A percentile compares a stretch with the other conserved stretches of the same genome.
Evolutionary conservation across 2,888 invertebrate species (phyloP).

Genomic region (Nineta flava): DNA sequence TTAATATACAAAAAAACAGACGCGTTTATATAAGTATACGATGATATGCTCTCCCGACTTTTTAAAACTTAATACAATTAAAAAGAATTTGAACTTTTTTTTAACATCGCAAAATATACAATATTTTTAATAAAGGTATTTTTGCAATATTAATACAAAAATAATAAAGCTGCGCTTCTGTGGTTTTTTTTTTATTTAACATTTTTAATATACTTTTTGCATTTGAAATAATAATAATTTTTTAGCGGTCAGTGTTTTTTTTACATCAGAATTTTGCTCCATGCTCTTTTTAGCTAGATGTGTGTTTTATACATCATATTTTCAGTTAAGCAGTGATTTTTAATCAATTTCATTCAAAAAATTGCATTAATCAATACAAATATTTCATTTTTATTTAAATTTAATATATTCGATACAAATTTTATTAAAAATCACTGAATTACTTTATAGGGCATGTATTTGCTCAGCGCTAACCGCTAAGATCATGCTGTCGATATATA

Average conservation of each 20-base stretch:
- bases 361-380: not conserved
- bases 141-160: not conserved
- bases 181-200: not conserved
- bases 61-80: no score
- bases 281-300: not conserved
- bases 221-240: not conserved
- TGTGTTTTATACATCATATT: not conserved
- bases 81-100: not conserved
- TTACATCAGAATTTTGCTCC: not conserved
- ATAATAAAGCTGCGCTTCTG: not conserved
- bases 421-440: not conserved
- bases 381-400: no score
- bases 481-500: slow-evolving; percentile 1
- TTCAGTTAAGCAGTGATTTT: not conserved
- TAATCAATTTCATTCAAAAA: not conserved
- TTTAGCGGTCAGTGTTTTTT: not conserved
- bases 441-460: not conserved
- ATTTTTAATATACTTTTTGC: not conserved
- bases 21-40: no score
- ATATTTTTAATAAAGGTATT: not conserved
- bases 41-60: not conserved
- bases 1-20: not conserved
- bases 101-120: not conserved
- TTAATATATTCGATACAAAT: not conserved
- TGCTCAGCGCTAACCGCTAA: slow-evolving; percentile 4